Evolutionary conservation across 2,888 invertebrate species (phyloP).

Genomic region (Allophyes oxyacanthae): DNA sequence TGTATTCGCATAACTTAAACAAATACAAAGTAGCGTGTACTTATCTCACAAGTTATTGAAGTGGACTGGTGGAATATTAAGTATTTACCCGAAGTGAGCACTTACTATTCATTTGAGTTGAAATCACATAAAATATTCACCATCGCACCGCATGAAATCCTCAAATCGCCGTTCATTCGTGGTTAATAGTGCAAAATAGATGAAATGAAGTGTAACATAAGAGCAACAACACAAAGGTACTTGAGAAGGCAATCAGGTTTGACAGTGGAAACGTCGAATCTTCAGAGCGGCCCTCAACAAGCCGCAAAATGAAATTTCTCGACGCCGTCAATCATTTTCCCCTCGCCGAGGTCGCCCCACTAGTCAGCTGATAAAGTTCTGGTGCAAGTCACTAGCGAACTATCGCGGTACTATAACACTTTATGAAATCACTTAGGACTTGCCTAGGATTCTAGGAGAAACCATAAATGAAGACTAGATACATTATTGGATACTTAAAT

Average conservation of each 20-base stretch:
- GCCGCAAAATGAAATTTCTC: constrained; percentile 89
- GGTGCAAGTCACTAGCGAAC: constrained; percentile 50
- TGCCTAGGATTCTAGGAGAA: too few relatives aligned
- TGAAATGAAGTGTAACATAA: constrained; percentile 80
- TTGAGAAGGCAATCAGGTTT: constrained; percentile 77
- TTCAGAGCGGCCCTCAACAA: constrained; percentile 83
- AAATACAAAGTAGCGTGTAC: constrained; percentile 36
- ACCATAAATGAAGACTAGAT: not conserved
- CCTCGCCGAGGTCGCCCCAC: constrained; percentile 70
- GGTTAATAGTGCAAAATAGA: constrained; percentile 73
- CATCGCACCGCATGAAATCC: constrained; percentile 59
- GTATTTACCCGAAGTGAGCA: constrained; percentile 33
- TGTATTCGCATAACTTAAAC: constrained; percentile 46
- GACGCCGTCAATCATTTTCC: constrained; percentile 88
- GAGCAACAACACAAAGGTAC: constrained; percentile 77
- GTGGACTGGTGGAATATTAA: constrained; percentile 23
- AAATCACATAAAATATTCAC: constrained; percentile 42
- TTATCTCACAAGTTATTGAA: constrained; percentile 39
- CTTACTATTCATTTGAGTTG: constrained; percentile 36
- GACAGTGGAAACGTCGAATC: constrained; percentile 73
- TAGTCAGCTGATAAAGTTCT: constrained; percentile 63
- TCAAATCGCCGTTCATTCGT: constrained; percentile 68
- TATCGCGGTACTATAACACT: not conserved
- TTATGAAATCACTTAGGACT: not conserved
- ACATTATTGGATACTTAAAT: too few relatives aligned